These are phyloP conservation scores for Aurelia sp. DNA, from an alignment of 30 jellyfish, hydroid and myxozoan species.

Conservation along the genomic window DNA sequence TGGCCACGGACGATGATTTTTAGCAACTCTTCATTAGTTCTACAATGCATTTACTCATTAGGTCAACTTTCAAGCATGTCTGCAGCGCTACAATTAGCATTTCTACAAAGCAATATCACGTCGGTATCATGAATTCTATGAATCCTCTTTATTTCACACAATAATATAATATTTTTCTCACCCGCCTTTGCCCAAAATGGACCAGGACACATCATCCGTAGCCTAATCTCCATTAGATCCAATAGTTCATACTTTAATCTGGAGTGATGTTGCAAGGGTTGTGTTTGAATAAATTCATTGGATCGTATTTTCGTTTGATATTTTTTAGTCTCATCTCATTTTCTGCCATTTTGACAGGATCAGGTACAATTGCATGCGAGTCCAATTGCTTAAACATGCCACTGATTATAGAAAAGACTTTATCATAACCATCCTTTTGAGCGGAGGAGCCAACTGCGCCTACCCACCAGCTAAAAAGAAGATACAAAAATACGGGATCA, in stretches of 20 bases:
- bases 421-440: conserved; percentile 42
- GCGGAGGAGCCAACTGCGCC: conserved; percentile 84
- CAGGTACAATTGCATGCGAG: conserved; percentile 41
- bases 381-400: conserved; percentile 30
- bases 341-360: conserved; percentile 24
- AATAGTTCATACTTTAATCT: background rate
- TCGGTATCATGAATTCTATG: too few relatives aligned
- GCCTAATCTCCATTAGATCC: too few relatives aligned
- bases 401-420: conserved; percentile 34
- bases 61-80: too few relatives aligned
- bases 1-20: too few relatives aligned
- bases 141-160: too few relatives aligned
- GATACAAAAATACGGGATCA: background rate
- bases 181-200: too few relatives aligned
- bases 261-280: conserved; percentile 69
- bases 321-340: conserved; percentile 14
- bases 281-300: conserved; percentile 57
- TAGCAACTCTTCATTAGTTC: too few relatives aligned
- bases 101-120: too few relatives aligned
- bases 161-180: too few relatives aligned
- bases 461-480: conserved; percentile 75
- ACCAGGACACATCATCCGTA: too few relatives aligned
- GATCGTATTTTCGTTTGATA: conserved; percentile 66
- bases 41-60: too few relatives aligned
- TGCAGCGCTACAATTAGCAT: too few relatives aligned